Base-by-base conservation (phyloP, 2,888 invertebrate species). In the Apantesis nais region DNA sequence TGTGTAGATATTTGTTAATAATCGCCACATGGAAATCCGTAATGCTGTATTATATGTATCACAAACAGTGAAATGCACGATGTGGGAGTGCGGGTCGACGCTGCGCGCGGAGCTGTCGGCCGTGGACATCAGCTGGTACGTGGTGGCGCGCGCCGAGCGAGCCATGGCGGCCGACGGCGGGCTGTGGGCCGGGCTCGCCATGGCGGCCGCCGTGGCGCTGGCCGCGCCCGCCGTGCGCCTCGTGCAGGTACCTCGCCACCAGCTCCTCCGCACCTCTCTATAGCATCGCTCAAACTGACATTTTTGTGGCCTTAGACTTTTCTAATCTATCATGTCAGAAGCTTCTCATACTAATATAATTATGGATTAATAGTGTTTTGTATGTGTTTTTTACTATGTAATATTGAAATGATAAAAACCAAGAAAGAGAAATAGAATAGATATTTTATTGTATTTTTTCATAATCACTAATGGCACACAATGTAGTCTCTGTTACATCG, bases 71-170 rank as follows among this genome's bases (percentile, higher is more conserved):
- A 99, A 98, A 85, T 99, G 99, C 89, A 98, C 98, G 66, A 97
- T 99, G 93, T 99, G 99, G 99, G 98, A 99, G 87, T 96, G 97
- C 44, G 96, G 97, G 12, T 98, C 99, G 75, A 97, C 98, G 37
- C 98, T 99, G 86, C 99, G 99, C 88, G 98, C 98, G 0, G 98
- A 99, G 90, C 95, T 99, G 78, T 98, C 99, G 0, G 98, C 99
- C 5, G 95, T 99, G 73, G 99, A 99, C 92, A 99, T 99, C 83
- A 98, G 98, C 87, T 98, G 98, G 84, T 97, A 97, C 77, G 99
- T 99, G 84, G 99, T 99, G 78, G 97, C 98, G 79, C 97, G 98
- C 81, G 99, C 99, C 5, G 99, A 99, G 85, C 86, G 94, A 71
- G 91, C 92, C 55, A 89, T 95, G 92, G 93, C 92, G 66, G 90